Evolutionary conservation across 2,888 invertebrate genomes (phyloP).

Genomic region (Galeopsomyia nigrocyanea): DNA sequence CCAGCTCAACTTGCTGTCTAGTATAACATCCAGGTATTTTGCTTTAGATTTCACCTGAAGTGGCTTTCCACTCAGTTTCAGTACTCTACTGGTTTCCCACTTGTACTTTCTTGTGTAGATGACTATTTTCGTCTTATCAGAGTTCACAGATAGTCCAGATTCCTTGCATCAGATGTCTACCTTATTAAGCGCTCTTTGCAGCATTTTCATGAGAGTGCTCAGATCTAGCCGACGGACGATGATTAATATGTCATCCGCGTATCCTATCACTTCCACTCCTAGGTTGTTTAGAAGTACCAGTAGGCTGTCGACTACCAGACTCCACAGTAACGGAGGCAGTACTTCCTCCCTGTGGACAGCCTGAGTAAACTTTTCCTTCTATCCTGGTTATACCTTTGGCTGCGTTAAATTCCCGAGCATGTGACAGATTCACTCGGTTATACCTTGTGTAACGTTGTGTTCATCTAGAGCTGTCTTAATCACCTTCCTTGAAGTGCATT

Average conservation of each 20-base stretch:
- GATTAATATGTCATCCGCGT: not conserved
- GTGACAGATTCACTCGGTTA: constrained; percentile 12
- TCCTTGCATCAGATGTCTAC: too few relatives aligned
- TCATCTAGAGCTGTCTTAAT: constrained; percentile 18
- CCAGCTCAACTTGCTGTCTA: not conserved
- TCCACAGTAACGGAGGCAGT: not conserved
- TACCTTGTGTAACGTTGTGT: not conserved
- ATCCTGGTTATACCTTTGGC: not conserved
- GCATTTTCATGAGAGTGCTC: not conserved
- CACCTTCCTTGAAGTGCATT: constrained; percentile 31
- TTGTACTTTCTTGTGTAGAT: not conserved
- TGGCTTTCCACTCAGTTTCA: not conserved
- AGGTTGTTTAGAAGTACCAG: not conserved
- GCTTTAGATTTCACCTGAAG: not conserved
- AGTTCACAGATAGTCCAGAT: not conserved
- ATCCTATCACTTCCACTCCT: not conserved
- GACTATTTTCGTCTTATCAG: not conserved
- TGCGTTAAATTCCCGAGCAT: constrained; percentile 11
- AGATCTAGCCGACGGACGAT: not conserved
- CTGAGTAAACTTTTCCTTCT: too few relatives aligned
- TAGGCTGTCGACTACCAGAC: constrained; percentile 4
- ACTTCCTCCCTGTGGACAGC: not conserved
- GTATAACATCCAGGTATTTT: not conserved
- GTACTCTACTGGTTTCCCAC: not conserved
- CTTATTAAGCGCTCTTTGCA: not conserved